Percentiles rank a stretch among this genome's conserved stretches.
These are phyloP conservation scores for Pipistrellus kuhlii DNA, from an alignment of 2,797 vertebrate genomes.

Conservation along the genomic window DNA sequence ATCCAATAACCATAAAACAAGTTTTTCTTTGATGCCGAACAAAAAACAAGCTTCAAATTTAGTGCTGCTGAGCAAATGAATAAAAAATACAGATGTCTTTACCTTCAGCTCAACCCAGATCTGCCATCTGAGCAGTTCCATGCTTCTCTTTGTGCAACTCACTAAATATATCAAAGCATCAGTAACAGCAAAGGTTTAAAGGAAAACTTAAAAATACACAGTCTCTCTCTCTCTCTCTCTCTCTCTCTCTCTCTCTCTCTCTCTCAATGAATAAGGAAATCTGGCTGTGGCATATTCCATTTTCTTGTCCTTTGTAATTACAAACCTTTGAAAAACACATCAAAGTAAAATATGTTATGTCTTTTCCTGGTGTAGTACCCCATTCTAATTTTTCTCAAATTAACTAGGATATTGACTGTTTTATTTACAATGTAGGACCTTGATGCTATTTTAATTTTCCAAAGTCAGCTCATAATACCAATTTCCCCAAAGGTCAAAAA, in stretches of 20 bases:
- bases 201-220: slow-evolving; percentile 21
- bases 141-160: slow-evolving; percentile 13
- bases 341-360: slow-evolving; percentile 22
- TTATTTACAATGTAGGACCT: slow-evolving; percentile 77
- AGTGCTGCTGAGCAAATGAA: slow-evolving; percentile 74
- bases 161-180: neutral
- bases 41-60: slow-evolving; percentile 78
- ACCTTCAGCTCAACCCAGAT: slow-evolving; percentile 51
- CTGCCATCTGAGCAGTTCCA: slow-evolving; percentile 33
- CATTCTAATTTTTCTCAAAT: slow-evolving; percentile 50
- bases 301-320: slow-evolving; percentile 55
- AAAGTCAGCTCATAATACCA: slow-evolving; percentile 80
- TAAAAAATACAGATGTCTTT: slow-evolving; percentile 72
- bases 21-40: slow-evolving; percentile 80
- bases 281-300: neutral
- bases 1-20: slow-evolving; percentile 80
- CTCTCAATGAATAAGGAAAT: slow-evolving; percentile 11
- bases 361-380: slow-evolving; percentile 14
- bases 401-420: slow-evolving; percentile 65
- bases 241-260: neutral
- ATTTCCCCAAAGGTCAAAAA: slow-evolving; percentile 85
- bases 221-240: neutral
- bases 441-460: slow-evolving; percentile 81
- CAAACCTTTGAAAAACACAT: slow-evolving; percentile 44
- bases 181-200: slow-evolving; percentile 27